phyloP scores from a whole-genome alignment of 2,797 vertebrate species.

The Hipposideros larvatus region DNA sequence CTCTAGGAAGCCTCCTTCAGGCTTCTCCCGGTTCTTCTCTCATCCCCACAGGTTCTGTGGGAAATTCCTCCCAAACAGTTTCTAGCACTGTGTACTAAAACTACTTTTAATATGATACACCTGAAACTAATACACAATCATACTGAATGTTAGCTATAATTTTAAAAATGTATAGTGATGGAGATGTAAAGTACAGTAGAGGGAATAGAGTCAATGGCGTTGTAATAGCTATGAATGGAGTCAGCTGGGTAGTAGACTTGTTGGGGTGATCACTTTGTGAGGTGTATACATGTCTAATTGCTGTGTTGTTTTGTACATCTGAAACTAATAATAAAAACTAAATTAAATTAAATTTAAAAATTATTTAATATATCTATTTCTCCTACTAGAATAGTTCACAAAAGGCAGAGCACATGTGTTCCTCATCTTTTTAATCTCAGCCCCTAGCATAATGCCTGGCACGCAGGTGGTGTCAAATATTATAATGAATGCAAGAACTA shows the following conservation, averaged over 20 bases:
- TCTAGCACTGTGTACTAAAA: background rate
- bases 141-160: too few relatives aligned
- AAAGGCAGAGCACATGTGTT: background rate
- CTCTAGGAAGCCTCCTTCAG: background rate
- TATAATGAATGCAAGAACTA: background rate
- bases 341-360: background rate
- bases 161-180: too few relatives aligned
- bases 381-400: background rate
- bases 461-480: background rate
- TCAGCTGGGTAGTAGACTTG: too few relatives aligned
- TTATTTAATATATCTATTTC: background rate
- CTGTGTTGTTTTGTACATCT: too few relatives aligned
- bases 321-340: too few relatives aligned
- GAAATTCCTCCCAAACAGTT: background rate
- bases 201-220: too few relatives aligned
- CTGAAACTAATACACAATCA: too few relatives aligned
- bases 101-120: background rate
- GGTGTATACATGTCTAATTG: too few relatives aligned
- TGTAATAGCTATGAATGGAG: too few relatives aligned
- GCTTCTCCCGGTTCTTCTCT: background rate
- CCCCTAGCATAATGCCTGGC: background rate
- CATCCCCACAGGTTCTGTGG: background rate
- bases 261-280: too few relatives aligned
- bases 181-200: too few relatives aligned
- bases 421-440: background rate